These are phyloP conservation scores for Lutraria rhynchaena DNA, from an alignment of 1,140 invertebrate species.

Conservation along the genomic window DNA sequence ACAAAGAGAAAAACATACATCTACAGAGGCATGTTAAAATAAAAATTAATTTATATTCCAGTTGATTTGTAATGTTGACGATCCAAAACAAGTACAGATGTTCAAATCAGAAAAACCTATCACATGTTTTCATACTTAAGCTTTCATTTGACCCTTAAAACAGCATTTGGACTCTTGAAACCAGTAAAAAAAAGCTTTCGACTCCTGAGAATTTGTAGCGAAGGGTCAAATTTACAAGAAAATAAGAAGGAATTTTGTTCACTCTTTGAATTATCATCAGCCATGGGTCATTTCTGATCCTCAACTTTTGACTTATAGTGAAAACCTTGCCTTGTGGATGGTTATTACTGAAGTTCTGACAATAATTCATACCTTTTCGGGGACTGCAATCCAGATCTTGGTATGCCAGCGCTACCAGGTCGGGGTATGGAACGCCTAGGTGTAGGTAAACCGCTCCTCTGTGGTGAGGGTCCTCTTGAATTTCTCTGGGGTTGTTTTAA, in stretches of 20 bases:
- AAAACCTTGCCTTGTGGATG: not conserved
- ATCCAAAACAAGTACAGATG: not conserved
- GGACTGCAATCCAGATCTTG: slow-evolving; percentile 21
- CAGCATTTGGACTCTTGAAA: too few species aligned
- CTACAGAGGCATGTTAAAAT: not conserved
- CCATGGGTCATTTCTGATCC: too few species aligned
- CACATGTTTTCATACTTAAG: too few species aligned
- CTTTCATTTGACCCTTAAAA: too few species aligned
- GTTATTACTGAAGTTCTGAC: not conserved
- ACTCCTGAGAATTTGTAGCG: too few species aligned
- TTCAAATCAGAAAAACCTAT: not conserved
- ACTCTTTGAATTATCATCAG: too few species aligned
- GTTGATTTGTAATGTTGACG: not conserved
- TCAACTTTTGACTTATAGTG: too few species aligned
- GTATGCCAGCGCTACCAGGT: slow-evolving; percentile 26
- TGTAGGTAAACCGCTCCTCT: slow-evolving; percentile 39
- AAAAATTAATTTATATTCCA: not conserved
- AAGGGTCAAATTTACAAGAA: too few species aligned
- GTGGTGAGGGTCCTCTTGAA: slow-evolving; percentile 35
- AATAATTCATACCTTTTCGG: slow-evolving; percentile 31
- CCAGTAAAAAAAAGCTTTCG: too few species aligned
- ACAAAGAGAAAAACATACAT: too few species aligned
- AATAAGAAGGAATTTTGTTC: too few species aligned
- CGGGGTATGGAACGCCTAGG: slow-evolving; percentile 40
- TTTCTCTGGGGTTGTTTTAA: slow-evolving; percentile 40